phyloP scores from a whole-genome alignment of 92 coral and sea anemone species.

The Micromussa lordhowensis region DNA sequence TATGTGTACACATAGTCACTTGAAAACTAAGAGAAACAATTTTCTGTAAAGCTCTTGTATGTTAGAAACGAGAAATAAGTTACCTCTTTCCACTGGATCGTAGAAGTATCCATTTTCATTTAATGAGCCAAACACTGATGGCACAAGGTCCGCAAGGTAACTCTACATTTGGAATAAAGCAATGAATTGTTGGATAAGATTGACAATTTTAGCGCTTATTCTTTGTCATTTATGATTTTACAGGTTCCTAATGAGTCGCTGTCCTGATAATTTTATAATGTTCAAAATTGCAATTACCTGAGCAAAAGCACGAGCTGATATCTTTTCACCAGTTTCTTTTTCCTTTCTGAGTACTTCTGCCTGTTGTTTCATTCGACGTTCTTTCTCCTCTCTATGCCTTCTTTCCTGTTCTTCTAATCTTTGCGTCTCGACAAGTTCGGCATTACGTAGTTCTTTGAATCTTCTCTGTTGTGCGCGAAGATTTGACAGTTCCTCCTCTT shows the following conservation, averaged over 20 bases:
- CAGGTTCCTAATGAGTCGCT: too few species aligned
- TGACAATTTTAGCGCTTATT: too few species aligned
- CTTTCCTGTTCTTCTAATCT: conserved; percentile 98
- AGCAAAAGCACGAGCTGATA: conserved; percentile 99
- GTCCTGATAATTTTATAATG: too few species aligned
- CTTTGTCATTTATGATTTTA: too few species aligned
- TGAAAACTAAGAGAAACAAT: background rate
- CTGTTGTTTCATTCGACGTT: conserved; percentile 96
- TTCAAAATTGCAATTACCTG: conserved; percentile 69
- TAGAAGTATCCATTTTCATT: conserved; percentile 99
- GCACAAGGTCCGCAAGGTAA: conserved; percentile 98
- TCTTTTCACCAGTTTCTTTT: conserved; percentile 96
- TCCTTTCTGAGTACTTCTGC: conserved; percentile 93
- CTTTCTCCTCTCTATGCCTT: conserved; percentile 97
- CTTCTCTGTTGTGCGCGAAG: conserved; percentile 95
- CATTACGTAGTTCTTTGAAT: conserved; percentile 94
- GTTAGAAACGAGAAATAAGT: background rate
- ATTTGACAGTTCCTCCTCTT: conserved; percentile 94
- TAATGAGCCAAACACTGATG: conserved; percentile 97
- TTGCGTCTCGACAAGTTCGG: conserved; percentile 98
- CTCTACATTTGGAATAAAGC: conserved; percentile 63
- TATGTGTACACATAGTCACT: background rate
- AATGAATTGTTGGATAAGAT: background rate
- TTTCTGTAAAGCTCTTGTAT: background rate
- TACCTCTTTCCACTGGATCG: conserved; percentile 99